A percentile compares a stretch with the other conserved stretches of the same genome.
phyloP scores from a whole-genome alignment of 92 coral and sea anemone genomes.

The Epizoanthus illoricatus region DNA sequence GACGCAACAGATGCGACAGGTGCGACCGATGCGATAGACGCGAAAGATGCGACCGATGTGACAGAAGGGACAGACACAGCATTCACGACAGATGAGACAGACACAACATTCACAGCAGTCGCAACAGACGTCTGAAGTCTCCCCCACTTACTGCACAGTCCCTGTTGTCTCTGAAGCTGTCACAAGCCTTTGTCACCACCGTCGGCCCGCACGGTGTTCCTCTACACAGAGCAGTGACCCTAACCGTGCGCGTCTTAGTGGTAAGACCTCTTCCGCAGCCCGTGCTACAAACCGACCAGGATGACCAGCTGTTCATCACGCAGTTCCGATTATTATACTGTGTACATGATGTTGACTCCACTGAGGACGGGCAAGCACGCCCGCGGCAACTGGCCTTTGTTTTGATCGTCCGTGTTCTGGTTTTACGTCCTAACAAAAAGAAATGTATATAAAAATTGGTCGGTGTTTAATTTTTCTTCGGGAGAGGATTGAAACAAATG shows the following conservation, averaged over 20 bases:
- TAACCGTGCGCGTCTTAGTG: constrained; percentile 67
- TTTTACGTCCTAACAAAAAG: constrained; percentile 53
- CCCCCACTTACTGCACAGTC: constrained; percentile 73
- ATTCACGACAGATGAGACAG: neutral
- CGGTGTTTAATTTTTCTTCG: too few relatives aligned
- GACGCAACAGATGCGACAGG: too few relatives aligned
- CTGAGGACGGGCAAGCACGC: constrained; percentile 63
- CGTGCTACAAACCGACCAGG: constrained; percentile 87
- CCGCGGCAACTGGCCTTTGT: constrained; percentile 73
- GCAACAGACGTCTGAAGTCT: too few relatives aligned
- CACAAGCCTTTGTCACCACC: constrained; percentile 63
- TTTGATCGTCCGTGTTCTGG: constrained; percentile 62
- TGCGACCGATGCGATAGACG: too few relatives aligned
- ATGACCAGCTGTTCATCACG: constrained; percentile 81
- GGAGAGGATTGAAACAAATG: too few relatives aligned
- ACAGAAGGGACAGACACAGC: too few relatives aligned
- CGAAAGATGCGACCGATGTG: too few relatives aligned
- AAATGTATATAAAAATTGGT: neutral
- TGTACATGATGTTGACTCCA: constrained; percentile 52
- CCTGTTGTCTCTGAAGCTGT: constrained; percentile 74
- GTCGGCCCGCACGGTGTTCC: constrained; percentile 81
- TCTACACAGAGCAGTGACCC: constrained; percentile 65
- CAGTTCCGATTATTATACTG: constrained; percentile 80
- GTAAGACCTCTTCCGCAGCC: constrained; percentile 90
- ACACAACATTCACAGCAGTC: too few relatives aligned